Evolutionary conservation across 2,888 invertebrate species (phyloP).

Genomic region (Salticus scenicus): DNA sequence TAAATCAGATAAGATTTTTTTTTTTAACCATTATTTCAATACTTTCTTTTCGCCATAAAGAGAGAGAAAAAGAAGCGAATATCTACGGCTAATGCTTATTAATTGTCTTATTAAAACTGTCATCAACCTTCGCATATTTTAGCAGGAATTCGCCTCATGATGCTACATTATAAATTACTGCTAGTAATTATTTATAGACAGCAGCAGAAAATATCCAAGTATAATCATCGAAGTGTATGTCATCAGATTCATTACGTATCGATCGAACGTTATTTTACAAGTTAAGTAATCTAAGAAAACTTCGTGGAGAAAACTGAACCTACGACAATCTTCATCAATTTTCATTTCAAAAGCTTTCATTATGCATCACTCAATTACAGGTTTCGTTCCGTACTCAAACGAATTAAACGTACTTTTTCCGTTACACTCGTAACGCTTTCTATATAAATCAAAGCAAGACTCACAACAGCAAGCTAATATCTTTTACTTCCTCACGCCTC

Average conservation of each 20-base stretch:
- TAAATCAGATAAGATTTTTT: too few species aligned
- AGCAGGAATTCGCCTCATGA: too few species aligned
- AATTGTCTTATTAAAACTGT: too few species aligned
- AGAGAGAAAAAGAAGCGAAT: too few species aligned
- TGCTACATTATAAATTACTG: too few species aligned
- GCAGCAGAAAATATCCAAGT: too few species aligned
- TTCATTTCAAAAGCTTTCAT: not conserved
- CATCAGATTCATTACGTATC: not conserved
- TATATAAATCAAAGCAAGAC: constrained; percentile 42
- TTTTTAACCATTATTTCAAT: too few species aligned
- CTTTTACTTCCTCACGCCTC: not conserved
- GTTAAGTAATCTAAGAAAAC: not conserved
- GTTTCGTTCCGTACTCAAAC: not conserved
- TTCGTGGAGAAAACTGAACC: not conserved
- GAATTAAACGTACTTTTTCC: constrained; percentile 15
- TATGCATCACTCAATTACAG: not conserved
- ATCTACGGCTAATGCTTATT: too few species aligned
- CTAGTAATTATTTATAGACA: too few species aligned
- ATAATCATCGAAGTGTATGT: not conserved
- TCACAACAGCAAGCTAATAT: constrained; percentile 20
- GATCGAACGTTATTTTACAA: not conserved
- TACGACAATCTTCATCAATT: not conserved
- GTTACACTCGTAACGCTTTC: not conserved
- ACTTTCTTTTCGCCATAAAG: too few species aligned
- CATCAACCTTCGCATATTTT: too few species aligned